Evolutionary conservation across 2,797 vertebrate genomes (phyloP).

Genomic region (Oryzias sinensis): DNA sequence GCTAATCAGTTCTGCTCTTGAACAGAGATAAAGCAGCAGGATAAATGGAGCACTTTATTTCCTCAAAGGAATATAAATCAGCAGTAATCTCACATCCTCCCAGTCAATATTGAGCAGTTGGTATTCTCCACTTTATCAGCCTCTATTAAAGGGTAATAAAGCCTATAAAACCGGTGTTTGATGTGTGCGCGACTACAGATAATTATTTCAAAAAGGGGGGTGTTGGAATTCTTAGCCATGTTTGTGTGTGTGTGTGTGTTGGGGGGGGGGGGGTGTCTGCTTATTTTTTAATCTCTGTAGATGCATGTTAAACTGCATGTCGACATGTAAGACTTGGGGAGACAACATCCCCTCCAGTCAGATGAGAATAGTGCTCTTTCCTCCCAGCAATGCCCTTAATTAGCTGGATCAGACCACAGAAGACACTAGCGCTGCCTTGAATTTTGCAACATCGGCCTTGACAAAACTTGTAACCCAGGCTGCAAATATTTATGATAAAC

Average conservation of each 20-base stretch:
- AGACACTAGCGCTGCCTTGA: slow-evolving; percentile 63
- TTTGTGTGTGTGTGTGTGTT: neutral
- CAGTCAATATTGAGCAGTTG: slow-evolving; percentile 9
- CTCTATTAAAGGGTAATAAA: slow-evolving; percentile 31
- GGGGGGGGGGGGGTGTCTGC: neutral
- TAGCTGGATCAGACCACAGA: slow-evolving; percentile 69
- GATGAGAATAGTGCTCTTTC: slow-evolving; percentile 72
- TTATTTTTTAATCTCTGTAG: neutral
- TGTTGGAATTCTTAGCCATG: neutral
- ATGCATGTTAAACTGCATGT: slow-evolving; percentile 38
- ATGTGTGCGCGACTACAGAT: slow-evolving; percentile 5
- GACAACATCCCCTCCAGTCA: slow-evolving; percentile 61
- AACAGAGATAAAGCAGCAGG: slow-evolving; percentile 9
- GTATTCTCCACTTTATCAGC: slow-evolving; percentile 32
- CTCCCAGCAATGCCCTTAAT: slow-evolving; percentile 73
- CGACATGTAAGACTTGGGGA: slow-evolving; percentile 48
- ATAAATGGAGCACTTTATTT: slow-evolving; percentile 24
- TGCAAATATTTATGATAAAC: slow-evolving; percentile 30
- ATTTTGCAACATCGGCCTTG: slow-evolving; percentile 58
- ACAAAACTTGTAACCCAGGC: slow-evolving; percentile 49
- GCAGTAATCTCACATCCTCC: slow-evolving; percentile 13
- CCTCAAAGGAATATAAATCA: slow-evolving; percentile 24
- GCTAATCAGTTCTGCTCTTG: slow-evolving; percentile 23
- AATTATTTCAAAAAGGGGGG: slow-evolving; percentile 9
- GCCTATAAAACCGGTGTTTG: neutral